Evolutionary conservation across 2,797 vertebrate genomes (phyloP), one percentile per base, ranked within the genome.

Genomic region (Myripristis jacobus): DNA sequence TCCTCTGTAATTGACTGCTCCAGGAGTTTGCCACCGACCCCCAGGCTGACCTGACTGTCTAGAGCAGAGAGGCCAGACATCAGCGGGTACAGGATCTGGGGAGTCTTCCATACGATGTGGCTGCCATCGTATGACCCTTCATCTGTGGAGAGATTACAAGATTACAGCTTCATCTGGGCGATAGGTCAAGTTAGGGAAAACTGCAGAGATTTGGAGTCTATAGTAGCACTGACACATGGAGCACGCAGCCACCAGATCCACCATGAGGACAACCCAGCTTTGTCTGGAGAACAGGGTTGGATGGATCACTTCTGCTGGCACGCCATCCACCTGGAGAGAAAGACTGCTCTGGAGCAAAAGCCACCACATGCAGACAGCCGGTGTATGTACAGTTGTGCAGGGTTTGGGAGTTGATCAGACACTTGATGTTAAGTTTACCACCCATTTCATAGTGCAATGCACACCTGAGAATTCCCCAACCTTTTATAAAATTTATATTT

Each of bases 231-330:
- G 73, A 94, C 95, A 34, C 59, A 84, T 65, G 2, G 95, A 93
- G 53, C 94, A 96, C 16, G 94, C 90, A 44, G 92, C 88, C 1
- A 94, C 89, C 0, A 95, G 85, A 65, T 96, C 94, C 0, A 96
- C 89, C 70, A 94, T 80, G 55, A 95, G 51, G 38, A 95, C 87
- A 25, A 93, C 58, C 94, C 93, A 95, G 70, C 89, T 87, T 83
- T 92, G 92, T 63, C 89, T 93, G 67, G 94, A 94, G 87, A 95
- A 92, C 41, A 94, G 51, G 0, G 80, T 90, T 2, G 90, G 88
- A 21, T 85, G 80, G 47, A 94, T 66, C 34, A 84, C 73, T 72
- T 94, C 91, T 13, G 92, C 81, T 8, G 77, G 66, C 57, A 92
- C 71, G 1, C 77, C 82, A 53, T 76, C 83, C 25, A 90, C 62